Evolutionary conservation across 2,888 invertebrate species (phyloP).

Genomic region (Drosophila cracens): DNA sequence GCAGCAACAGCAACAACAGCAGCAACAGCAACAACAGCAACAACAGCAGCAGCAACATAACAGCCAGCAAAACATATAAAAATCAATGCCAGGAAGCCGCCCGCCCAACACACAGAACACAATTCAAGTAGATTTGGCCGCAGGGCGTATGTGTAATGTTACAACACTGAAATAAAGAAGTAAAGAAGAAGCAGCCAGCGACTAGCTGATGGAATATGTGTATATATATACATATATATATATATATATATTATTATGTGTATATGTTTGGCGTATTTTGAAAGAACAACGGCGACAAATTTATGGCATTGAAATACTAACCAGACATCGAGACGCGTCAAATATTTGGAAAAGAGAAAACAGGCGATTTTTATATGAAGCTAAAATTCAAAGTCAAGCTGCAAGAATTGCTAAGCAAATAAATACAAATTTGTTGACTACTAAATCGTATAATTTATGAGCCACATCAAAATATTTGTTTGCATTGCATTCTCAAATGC

Average conservation of each 20-base stretch:
- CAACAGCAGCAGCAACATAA: slow-evolving; percentile 8
- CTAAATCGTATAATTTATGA: slow-evolving; percentile 65
- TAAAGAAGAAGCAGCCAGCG: slow-evolving; percentile 7
- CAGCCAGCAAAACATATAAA: slow-evolving; percentile 45
- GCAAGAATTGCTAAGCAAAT: slow-evolving; percentile 49
- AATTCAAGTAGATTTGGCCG: slow-evolving; percentile 14
- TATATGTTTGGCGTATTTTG: slow-evolving; percentile 38
- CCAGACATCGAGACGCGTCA: slow-evolving; percentile 78
- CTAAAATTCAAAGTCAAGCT: slow-evolving; percentile 52
- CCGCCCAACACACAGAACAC: slow-evolving; percentile 45
- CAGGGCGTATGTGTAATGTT: slow-evolving; percentile 73
- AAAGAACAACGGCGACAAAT: slow-evolving; percentile 69
- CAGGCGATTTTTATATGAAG: neutral
- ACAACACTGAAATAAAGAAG: slow-evolving; percentile 38
- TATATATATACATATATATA: neutral
- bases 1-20: slow-evolving; percentile 3
- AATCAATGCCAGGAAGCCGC: slow-evolving; percentile 73
- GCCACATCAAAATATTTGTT: slow-evolving; percentile 35
- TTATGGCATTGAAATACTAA: slow-evolving; percentile 77
- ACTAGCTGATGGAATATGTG: slow-evolving; percentile 1
- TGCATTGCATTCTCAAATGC: slow-evolving; percentile 49
- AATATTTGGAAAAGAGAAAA: slow-evolving; percentile 8
- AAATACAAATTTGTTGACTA: slow-evolving; percentile 48
- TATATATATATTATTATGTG: neutral
- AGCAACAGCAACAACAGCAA: neutral